Conservation (phyloP, 2,113 vertebrate genomes). For the Tor tambroides region DNA sequence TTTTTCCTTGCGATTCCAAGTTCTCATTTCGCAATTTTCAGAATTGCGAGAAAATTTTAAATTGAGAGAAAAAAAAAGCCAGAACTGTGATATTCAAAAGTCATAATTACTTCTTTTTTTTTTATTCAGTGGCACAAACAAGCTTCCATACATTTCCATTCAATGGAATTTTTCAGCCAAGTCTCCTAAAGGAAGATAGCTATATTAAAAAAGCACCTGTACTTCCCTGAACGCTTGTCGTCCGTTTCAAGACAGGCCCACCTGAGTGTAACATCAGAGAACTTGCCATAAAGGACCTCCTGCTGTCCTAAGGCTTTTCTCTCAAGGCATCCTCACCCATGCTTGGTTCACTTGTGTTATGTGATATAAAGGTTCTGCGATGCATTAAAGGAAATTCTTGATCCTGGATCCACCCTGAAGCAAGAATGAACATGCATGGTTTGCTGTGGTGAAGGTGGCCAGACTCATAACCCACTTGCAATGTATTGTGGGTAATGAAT, state of each 20-base stretch:
- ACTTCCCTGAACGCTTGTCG: background rate
- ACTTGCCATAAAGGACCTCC: background rate
- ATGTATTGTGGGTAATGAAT: conserved; percentile 21
- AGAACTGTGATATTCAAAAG: too few species aligned
- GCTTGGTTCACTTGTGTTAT: background rate
- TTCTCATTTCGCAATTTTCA: too few species aligned
- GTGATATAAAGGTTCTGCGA: background rate
- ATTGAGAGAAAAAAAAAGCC: too few species aligned
- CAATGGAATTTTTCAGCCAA: too few species aligned
- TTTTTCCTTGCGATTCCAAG: too few species aligned
- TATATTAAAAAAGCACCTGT: background rate
- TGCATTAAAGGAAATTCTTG: background rate
- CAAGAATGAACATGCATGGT: background rate
- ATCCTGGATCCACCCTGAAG: conserved; percentile 10
- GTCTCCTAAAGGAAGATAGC: background rate
- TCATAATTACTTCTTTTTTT: background rate
- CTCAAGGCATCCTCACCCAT: background rate
- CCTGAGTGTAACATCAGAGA: background rate
- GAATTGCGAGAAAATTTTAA: too few species aligned
- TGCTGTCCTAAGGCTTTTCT: background rate
- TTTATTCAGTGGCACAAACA: background rate
- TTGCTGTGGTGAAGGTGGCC: background rate
- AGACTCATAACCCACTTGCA: background rate
- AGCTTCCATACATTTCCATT: background rate
- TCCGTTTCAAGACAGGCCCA: background rate